These are phyloP conservation scores for Drosophila maculinotata DNA, from an alignment of 2,888 invertebrate genomes.

Conservation along the genomic window DNA sequence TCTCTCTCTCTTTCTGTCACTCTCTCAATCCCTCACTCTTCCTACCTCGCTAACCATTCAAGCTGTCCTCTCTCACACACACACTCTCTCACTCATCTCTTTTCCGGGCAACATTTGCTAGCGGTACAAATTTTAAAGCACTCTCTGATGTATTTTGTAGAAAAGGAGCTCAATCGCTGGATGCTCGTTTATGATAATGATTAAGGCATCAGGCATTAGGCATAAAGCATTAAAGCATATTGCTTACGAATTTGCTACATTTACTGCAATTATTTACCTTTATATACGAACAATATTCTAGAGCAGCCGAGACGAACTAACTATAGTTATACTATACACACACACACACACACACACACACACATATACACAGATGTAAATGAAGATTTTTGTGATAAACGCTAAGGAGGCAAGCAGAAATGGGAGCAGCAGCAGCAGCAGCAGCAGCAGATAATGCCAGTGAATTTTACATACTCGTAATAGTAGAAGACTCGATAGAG, in stretches of 20 bases:
- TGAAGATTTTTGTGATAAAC: constrained; percentile 76
- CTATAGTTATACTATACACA: constrained; percentile 38
- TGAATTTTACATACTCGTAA: constrained; percentile 68
- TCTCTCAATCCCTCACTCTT: not conserved
- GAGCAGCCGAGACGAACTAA: constrained; percentile 45
- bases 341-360: constrained; percentile 27
- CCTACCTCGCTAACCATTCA: constrained; percentile 6
- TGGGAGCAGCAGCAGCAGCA: constrained; percentile 28
- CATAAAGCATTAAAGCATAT: constrained; percentile 71
- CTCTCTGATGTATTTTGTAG: constrained; percentile 24
- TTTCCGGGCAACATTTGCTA: constrained; percentile 26
- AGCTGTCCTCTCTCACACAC: constrained; percentile 20
- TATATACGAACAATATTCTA: constrained; percentile 52
- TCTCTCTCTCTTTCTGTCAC: constrained; percentile 10
- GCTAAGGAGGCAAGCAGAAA: constrained; percentile 53
- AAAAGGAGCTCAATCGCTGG: constrained; percentile 17
- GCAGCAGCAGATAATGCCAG: constrained; percentile 48
- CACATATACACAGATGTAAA: constrained; percentile 45
- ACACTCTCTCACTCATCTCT: constrained; percentile 1
- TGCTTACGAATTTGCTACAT: constrained; percentile 80
- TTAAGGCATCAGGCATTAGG: too few species aligned
- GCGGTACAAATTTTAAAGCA: constrained; percentile 43
- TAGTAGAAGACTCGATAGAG: constrained; percentile 1
- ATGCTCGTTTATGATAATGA: constrained; percentile 26
- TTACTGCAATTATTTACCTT: constrained; percentile 77